Evolutionary conservation across 2,113 vertebrate species (phyloP).

Genomic region (Cheilinus undulatus): DNA sequence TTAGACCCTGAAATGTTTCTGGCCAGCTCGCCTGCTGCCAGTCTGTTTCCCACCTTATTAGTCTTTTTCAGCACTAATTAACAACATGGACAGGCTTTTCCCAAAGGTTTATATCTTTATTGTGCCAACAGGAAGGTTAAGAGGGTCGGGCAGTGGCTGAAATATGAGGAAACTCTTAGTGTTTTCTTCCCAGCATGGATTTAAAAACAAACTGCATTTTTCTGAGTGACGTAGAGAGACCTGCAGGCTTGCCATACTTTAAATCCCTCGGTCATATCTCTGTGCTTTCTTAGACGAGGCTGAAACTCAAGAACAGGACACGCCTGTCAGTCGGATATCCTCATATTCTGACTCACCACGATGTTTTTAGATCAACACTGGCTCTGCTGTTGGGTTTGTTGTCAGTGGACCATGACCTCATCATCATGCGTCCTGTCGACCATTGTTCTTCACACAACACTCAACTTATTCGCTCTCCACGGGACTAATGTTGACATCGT

Average conservation of each 20-base stretch:
- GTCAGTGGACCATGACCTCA: slow-evolving; percentile 55
- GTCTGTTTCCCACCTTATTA: slow-evolving; percentile 7
- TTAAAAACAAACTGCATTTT: neutral
- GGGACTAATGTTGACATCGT: slow-evolving; percentile 33
- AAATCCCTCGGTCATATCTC: neutral
- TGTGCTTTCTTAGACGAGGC: neutral
- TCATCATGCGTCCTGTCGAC: slow-evolving; percentile 34
- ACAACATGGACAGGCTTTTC: neutral
- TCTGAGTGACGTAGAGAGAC: neutral
- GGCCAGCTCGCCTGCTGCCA: slow-evolving; percentile 13
- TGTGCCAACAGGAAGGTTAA: neutral
- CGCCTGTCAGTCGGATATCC: slow-evolving; percentile 46
- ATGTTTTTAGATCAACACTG: slow-evolving; percentile 43
- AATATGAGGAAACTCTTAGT: neutral
- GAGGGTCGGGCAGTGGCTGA: neutral
- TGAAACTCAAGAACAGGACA: slow-evolving; percentile 33
- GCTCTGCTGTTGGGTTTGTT: slow-evolving; percentile 22
- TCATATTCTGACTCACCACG: slow-evolving; percentile 9
- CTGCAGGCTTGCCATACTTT: slow-evolving; percentile 3
- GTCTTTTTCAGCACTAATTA: neutral
- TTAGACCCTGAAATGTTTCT: slow-evolving; percentile 10
- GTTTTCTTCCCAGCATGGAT: neutral
- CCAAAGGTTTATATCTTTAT: neutral
- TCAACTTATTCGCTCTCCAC: slow-evolving; percentile 18
- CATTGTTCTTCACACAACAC: slow-evolving; percentile 63